Evolutionary conservation across 2,797 vertebrate genomes (phyloP), one percentile per base, ranked within the genome.

Genomic region (Amphiprion clarkii): DNA sequence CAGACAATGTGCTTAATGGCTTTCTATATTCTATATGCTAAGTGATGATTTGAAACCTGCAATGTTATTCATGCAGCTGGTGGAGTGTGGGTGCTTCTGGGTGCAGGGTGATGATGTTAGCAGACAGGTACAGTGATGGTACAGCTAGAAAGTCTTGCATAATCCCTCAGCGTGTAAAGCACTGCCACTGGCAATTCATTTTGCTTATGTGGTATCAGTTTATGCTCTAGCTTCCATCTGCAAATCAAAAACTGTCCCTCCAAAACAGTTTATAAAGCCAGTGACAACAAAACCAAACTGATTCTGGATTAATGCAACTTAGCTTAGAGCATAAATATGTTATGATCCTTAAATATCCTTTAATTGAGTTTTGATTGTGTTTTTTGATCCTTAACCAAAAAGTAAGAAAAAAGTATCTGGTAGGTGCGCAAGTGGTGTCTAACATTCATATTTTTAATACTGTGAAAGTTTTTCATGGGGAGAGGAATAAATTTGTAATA

Each of bases 161-260:
- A 84, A 84, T 81, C 71, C 74, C 67, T 71, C 25, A 56, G 23
- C 29, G 48, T 55, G 54, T 60, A 70, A 70, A 73, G 44, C 63
- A 53, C 51, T 33, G 61, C 78, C 62, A 78, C 71, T 39, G 71
- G 82, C 78, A 71, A 49, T 58, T 78, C 74, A 74, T 78, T 81
- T 70, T 42, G 33, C 66, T 51, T 49, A 46, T 44, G 64, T 72
- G 59, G 40, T 72, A 69, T 73, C 72, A 66, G 46, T 74, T 66
- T 63, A 70, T 46, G 52, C 64, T 63, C 7, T 39, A 56, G 39
- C 27, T 58, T 60, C 49, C 25, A 40, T 56, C 62, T 39, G 54
- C 59, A 64, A 80, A 71, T 64, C 54, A 67, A 29, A 79, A 44
- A 79, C 42, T 64, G 53, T 68, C 62, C 33, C 63, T 78, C 29